phyloP scores from a whole-genome alignment of 2,888 invertebrate species.

The Agapetus fuscipes region DNA sequence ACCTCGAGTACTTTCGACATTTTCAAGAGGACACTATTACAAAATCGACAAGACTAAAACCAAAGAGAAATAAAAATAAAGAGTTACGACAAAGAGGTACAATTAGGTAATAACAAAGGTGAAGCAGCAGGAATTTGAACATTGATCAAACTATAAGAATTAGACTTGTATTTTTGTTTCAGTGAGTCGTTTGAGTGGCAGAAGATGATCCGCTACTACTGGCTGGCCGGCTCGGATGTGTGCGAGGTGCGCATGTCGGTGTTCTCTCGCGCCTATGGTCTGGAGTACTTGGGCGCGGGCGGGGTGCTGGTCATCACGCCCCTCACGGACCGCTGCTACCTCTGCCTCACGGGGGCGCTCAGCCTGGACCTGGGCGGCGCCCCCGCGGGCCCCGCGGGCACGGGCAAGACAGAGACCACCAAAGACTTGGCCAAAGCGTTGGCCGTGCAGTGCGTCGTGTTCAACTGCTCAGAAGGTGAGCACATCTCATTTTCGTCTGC shows the following conservation, averaged over 20 bases:
- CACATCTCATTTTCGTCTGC: too few relatives aligned
- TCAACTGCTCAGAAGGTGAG: conserved; percentile 74
- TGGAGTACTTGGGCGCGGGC: conserved; percentile 78
- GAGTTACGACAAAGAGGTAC: too few relatives aligned
- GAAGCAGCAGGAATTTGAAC: too few relatives aligned
- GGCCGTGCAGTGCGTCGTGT: conserved; percentile 83
- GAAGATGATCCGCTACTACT: conserved; percentile 74
- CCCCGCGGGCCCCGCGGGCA: conserved; percentile 77
- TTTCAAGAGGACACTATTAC: too few relatives aligned
- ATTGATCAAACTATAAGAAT: too few relatives aligned
- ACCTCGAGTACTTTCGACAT: too few relatives aligned
- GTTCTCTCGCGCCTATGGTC: conserved; percentile 67
- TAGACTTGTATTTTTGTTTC: too few relatives aligned
- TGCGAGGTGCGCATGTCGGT: conserved; percentile 68
- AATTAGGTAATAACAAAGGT: too few relatives aligned
- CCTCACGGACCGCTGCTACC: conserved; percentile 69
- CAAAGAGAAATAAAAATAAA: too few relatives aligned
- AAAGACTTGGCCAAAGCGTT: conserved; percentile 89
- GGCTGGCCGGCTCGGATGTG: conserved; percentile 66
- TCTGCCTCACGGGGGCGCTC: conserved; percentile 75
- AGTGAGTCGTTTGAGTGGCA: conserved; percentile 80
- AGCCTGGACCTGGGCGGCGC: conserved; percentile 78
- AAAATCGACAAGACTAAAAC: too few relatives aligned
- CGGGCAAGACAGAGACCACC: conserved; percentile 85
- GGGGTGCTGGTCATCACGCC: conserved; percentile 68